Conservation (phyloP, 2,797 vertebrate genomes). For the Orestias chungarensis region DNA sequence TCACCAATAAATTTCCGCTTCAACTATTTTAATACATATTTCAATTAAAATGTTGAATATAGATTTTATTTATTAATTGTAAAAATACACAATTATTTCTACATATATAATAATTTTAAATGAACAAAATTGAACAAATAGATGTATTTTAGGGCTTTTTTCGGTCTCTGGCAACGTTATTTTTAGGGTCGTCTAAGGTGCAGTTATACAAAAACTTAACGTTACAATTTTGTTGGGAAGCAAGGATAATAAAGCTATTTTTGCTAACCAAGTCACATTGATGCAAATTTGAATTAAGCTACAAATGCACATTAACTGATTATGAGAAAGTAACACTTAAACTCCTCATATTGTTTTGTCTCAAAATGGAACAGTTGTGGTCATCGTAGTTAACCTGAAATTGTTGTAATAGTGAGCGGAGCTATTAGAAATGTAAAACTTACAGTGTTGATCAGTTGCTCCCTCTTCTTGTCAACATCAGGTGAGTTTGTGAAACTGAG, state of each 20-base stretch:
- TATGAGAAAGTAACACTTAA: too few species aligned
- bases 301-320: neutral
- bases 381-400: neutral
- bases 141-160: too few species aligned
- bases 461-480: constrained; percentile 25
- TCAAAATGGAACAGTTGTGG: neutral
- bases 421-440: constrained; percentile 44
- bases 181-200: too few species aligned
- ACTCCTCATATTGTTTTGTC: neutral
- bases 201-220: neutral
- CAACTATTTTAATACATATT: too few species aligned
- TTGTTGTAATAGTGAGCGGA: neutral
- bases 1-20: too few species aligned
- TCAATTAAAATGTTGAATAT: too few species aligned
- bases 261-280: neutral
- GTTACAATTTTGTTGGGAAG: neutral
- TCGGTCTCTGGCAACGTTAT: too few species aligned
- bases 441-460: constrained; percentile 48
- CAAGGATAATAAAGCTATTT: neutral
- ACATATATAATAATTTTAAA: too few species aligned
- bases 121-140: too few species aligned
- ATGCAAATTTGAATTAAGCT: neutral
- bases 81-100: too few species aligned
- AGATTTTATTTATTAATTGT: too few species aligned
- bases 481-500: constrained; percentile 36